Conservation (phyloP, 2,113 vertebrate species). For the Dromaius novaehollandiae region DNA sequence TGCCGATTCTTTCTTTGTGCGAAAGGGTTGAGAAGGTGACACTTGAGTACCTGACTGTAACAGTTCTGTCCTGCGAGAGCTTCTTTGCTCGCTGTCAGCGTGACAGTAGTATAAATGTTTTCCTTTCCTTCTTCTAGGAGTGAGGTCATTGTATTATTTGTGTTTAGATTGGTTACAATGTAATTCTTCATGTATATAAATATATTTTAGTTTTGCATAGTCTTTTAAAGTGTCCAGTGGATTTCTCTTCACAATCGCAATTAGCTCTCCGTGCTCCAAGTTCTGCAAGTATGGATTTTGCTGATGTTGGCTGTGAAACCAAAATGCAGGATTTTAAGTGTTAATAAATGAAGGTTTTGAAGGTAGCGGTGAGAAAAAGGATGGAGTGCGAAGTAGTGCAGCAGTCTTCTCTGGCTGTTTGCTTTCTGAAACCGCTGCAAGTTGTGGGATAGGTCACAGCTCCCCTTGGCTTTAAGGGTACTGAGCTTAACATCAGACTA, state of each 20-base stretch:
- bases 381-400: not conserved
- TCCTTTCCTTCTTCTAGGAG: not conserved
- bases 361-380: not conserved
- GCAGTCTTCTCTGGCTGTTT: not conserved
- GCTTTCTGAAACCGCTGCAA: not conserved
- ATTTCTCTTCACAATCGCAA: not conserved
- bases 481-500: not conserved
- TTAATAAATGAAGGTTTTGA: not conserved
- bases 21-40: not conserved
- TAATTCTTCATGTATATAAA: not conserved
- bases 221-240: not conserved
- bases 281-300: not conserved
- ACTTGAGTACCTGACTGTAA: not conserved
- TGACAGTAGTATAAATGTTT: not conserved
- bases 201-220: not conserved
- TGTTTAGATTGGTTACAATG: not conserved
- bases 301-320: not conserved
- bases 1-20: not conserved
- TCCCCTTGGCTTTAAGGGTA: not conserved
- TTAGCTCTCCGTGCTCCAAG: not conserved
- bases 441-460: rapidly evolving
- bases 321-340: not conserved
- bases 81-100: not conserved
- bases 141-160: not conserved
- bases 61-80: rapidly evolving